Evolutionary conservation across 2,888 invertebrate species (phyloP).

Genomic region (Helleia helle): DNA sequence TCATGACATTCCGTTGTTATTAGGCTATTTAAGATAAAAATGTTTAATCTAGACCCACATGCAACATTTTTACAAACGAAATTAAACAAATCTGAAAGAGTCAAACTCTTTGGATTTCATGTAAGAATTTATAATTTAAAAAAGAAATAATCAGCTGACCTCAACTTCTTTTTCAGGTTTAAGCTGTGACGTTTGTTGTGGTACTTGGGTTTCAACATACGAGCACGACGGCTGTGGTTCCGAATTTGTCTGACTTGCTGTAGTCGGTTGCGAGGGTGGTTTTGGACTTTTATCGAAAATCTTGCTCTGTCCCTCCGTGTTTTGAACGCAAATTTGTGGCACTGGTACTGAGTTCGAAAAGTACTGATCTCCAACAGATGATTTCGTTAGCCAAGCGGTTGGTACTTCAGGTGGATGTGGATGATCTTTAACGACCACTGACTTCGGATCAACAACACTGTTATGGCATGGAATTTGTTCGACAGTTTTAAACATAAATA

Average conservation of each 20-base stretch:
- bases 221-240: conserved; percentile 61
- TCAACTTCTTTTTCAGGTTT: conserved; percentile 64
- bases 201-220: conserved; percentile 32
- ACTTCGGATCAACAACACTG: conserved; percentile 25
- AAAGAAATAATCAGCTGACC: conserved; percentile 45
- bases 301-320: conserved; percentile 34
- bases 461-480: background rate
- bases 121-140: background rate
- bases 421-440: conserved; percentile 30
- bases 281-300: conserved; percentile 34
- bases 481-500: background rate
- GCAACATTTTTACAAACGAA: too few relatives aligned
- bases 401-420: conserved; percentile 60
- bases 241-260: conserved; percentile 27
- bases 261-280: conserved; percentile 30
- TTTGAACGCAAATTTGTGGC: conserved; percentile 51
- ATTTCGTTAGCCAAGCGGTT: conserved; percentile 45
- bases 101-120: background rate
- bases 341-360: background rate
- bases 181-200: conserved; percentile 37
- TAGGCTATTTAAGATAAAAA: background rate
- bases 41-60: too few relatives aligned
- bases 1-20: conserved; percentile 45
- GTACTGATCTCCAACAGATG: conserved; percentile 18
- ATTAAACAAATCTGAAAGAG: too few relatives aligned